Percentiles rank a stretch among this genome's conserved stretches.
Evolutionary conservation across 2,797 vertebrate species (phyloP).

Genomic region (Spinus olivaceus): DNA sequence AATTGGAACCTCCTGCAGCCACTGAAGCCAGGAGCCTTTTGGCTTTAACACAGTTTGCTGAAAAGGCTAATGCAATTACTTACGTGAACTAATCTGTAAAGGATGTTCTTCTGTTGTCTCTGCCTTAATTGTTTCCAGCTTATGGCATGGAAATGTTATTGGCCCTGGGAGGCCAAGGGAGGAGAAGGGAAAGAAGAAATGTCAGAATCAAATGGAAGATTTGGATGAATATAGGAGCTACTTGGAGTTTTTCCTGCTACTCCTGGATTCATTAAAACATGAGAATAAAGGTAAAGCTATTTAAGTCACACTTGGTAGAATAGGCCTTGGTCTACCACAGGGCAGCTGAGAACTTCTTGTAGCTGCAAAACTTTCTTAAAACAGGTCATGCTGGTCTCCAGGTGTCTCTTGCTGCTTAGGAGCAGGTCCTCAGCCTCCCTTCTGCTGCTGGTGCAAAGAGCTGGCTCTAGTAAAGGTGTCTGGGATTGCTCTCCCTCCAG

Average conservation of each 20-base stretch:
- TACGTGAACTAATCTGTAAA: constrained; percentile 24
- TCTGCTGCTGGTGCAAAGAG: neutral
- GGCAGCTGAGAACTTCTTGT: neutral
- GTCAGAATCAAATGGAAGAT: neutral
- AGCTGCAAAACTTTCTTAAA: neutral
- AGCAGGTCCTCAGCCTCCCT: neutral
- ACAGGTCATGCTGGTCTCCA: neutral
- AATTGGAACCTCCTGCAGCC: constrained; percentile 35
- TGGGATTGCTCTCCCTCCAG: neutral
- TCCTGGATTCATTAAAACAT: neutral
- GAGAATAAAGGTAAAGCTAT: neutral
- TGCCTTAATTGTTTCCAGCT: constrained; percentile 54
- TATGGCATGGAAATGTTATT: neutral
- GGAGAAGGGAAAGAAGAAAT: neutral
- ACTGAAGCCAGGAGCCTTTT: constrained; percentile 32
- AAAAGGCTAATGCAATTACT: constrained; percentile 10
- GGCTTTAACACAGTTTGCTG: neutral
- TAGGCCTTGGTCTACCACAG: neutral
- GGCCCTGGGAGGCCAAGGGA: neutral
- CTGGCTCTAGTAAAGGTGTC: neutral
- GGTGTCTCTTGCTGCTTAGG: neutral
- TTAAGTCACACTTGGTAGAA: neutral
- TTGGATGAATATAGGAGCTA: neutral
- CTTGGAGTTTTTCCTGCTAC: neutral
- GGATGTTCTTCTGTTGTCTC: constrained; percentile 57